A percentile compares a stretch with the other conserved stretches of the same genome.
phyloP scores from a whole-genome alignment of 2,113 vertebrate species.

The Patagioenas fasciata region DNA sequence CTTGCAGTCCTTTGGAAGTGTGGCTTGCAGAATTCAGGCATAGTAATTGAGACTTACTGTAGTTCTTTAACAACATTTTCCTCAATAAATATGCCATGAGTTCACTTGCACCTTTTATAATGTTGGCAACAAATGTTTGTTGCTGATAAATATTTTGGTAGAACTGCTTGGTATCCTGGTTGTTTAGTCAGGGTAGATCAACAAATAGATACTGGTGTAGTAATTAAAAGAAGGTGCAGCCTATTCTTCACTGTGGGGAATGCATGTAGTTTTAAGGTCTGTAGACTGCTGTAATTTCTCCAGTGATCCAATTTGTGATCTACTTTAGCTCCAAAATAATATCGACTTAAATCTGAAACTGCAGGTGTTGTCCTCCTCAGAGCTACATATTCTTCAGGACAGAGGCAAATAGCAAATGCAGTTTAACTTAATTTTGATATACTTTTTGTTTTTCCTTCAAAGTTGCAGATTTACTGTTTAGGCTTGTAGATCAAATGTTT shows the following conservation, averaged over 20 bases:
- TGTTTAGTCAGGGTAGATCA: background rate
- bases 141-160: background rate
- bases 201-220: background rate
- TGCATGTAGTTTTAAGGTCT: background rate
- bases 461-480: background rate
- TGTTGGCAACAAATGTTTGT: background rate
- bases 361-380: background rate
- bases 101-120: background rate
- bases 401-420: background rate
- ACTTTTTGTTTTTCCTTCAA: background rate
- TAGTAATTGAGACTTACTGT: background rate
- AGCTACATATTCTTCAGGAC: background rate
- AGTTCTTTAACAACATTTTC: background rate
- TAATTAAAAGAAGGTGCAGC: background rate
- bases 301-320: background rate
- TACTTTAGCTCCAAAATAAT: background rate
- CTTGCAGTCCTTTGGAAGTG: fast-evolving
- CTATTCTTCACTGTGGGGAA: background rate
- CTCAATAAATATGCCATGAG: background rate
- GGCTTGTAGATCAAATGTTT: background rate
- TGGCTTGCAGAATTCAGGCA: background rate
- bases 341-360: background rate
- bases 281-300: background rate
- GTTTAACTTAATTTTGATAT: background rate
- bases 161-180: background rate